Base-by-base conservation (phyloP, 1,140 invertebrate genomes). In the Atta colombica region DNA sequence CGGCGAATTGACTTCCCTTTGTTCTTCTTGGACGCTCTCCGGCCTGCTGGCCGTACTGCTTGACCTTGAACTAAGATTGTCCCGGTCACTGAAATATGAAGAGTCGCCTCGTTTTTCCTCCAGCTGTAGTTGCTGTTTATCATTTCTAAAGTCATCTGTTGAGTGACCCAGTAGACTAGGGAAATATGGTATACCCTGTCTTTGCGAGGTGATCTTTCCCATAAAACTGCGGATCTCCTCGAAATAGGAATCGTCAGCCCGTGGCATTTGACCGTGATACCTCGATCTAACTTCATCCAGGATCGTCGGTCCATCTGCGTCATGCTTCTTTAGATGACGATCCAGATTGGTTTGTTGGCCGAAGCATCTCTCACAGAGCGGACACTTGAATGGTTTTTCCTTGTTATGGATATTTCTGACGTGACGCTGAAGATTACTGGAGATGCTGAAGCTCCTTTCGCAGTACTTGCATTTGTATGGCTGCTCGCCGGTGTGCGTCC, bases 331-430 rank as follows among this genome's bases (percentile, higher is more conserved):
- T 91, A 99, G 95, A 94, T 99, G 99, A 85, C 99, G 96, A 95
- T 99, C 99, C 51, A 99, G 96, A 95, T 99, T 99, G 1, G 99
- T 99, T 95, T 99, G 99, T 95, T 99, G 99, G 0, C 99, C 99
- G 94, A 99, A 99, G 94, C 99, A 99, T 68, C 98, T 96, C 93
- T 98, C 98, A 93, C 98, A 98, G 49, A 98, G 96, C 84, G 97
- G 97, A 94, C 98, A 98, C 92, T 98, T 97, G 95, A 98, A 99
- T 21, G 98, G 98, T 87, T 98, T 98, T 94, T 99, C 98, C 94
- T 99, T 99, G 95, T 99, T 99, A 95, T 99, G 99, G 89, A 99
- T 99, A 94, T 99, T 99, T 51, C 99, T 96, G 25, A 99, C 99
- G 95, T 99, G 99, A 72, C 99, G 97, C 95, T 99, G 99, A 45